Base-by-base conservation (phyloP, 2,797 vertebrate species). In the Amniataba percoides region DNA sequence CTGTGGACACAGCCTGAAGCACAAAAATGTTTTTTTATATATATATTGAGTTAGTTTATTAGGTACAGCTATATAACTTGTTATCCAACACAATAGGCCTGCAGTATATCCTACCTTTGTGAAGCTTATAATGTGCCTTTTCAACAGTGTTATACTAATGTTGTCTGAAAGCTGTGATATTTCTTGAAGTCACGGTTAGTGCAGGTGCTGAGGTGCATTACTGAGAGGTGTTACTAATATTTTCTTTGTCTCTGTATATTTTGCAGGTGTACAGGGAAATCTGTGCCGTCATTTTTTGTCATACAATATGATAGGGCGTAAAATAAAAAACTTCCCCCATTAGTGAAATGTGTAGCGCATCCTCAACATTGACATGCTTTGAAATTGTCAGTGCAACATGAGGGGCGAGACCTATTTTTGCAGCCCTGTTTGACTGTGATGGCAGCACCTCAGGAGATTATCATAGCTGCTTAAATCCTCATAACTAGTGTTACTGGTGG, bases 381-480 rank as follows among this genome's bases (percentile, higher is more conserved):
- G 10, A 57, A 63, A 66, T 15, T 49, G 57, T 34, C 19, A 0
- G 1, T 39, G 56, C 53, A 7, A 34, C 45, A 57, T 23, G 46
- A 56, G 55, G 61, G 5, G 13, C 34, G 15, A 85, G 77, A 77
- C 64, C 74, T 72, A 42, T 79, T 90, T 83, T 81, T 61, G 45
- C 40, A 68, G 39, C 25, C n/a, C 16, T 1, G 5, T 71, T 62
- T 56, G 40, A 64, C 25, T 71, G 52, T 57, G 55, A 21, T 57
- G 74, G 67, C 65, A 46, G 59, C 62, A 71, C 74, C 81, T 73
- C 58, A 18, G 65, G 77, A 87, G 79, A 80, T 80, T 46, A 71
- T 75, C 31, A 4, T 18, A 71, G 49, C 52, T 65, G 19, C 75
- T 78, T 75, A 67, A 81, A 85, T 67, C 74, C 75, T 76, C 51